phyloP scores from a whole-genome alignment of 2,113 vertebrate genomes.

The Brienomyrus longianalis region DNA sequence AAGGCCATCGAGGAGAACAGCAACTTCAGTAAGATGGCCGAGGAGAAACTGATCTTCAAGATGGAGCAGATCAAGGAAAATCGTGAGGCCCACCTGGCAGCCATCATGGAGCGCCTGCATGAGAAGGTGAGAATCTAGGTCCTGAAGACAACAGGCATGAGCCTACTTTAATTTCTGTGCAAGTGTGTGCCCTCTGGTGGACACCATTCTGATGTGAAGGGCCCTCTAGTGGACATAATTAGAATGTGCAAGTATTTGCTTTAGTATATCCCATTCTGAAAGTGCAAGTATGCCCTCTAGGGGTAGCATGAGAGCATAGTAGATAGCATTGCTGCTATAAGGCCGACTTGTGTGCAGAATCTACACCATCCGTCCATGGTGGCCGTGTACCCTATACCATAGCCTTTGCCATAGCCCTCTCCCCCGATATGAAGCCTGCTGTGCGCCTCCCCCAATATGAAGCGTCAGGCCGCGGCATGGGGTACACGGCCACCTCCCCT shows the following conservation, averaged over 20 bases:
- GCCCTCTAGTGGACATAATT: neutral
- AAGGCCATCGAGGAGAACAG: slow-evolving; percentile 97
- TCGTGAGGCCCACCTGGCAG: slow-evolving; percentile 81
- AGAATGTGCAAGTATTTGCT: neutral
- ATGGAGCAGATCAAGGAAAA: slow-evolving; percentile 98
- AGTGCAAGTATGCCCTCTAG: neutral
- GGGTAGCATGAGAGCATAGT: neutral
- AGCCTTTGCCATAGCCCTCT: neutral
- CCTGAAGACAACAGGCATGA: neutral
- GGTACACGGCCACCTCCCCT: too few species aligned
- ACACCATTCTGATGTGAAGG: neutral
- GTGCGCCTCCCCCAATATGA: neutral
- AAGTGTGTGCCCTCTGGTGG: neutral
- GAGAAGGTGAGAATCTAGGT: slow-evolving; percentile 72
- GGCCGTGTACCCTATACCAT: neutral
- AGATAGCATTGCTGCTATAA: neutral
- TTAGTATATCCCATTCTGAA: neutral
- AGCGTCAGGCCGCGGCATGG: neutral
- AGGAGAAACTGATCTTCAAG: slow-evolving; percentile 84
- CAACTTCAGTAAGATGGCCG: slow-evolving; percentile 95
- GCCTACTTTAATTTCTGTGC: neutral
- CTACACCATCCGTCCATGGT: neutral
- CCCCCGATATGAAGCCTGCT: neutral
- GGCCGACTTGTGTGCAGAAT: neutral
- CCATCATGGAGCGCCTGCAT: slow-evolving; percentile 87